Base-by-base conservation (phyloP, 1,140 invertebrate species). In the Anoplophora glabripennis region DNA sequence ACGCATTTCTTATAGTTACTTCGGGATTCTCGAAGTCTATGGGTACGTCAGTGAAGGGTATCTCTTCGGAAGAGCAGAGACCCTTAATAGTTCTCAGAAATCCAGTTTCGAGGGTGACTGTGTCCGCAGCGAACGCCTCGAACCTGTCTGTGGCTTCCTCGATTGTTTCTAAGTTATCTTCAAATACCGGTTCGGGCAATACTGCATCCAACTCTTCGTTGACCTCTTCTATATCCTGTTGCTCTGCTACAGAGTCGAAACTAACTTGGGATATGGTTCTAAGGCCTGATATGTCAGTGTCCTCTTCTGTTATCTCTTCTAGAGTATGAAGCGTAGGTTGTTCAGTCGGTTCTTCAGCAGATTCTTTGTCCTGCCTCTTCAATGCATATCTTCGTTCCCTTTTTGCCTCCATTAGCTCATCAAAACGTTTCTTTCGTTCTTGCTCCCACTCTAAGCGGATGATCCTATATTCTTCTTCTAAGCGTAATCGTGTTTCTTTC, bases 111-210 rank as follows among this genome's bases (percentile, higher is more conserved):
- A 61, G 63, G 60, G 76, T 74, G 71, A 76, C 80, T 35, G 69
- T 72, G 47, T 71, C 65, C 53, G 79, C 76, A 34, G 83, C 67
- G 61, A 77, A 71, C 8, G 47, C 40, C 46, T 74, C 70, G 35
- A 82, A 77, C 60, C 74, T 75, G 49, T 79, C 72, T 33, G 62
- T 73, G 4, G 66, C 72, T 35, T 68, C 74, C 38, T 80, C 78
- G 15, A 76, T 68, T 34, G 74, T 77, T 71, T 82, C 80, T 76
- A 77, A 78, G 52, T 75, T 73, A 17, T 62, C 72, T 48, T 75
- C 65, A 54, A 77, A 73, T 1, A 71, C 53, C 2, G 81, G 80
- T 64, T 79, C 76, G 0, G 80, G 77, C 64, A 70, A 46, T 58
- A 74, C 72, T 12, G 37, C 34, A 35, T 68, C 66, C 14, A 74